Percentiles rank a stretch among this genome's conserved stretches.
Conservation (phyloP, 1,140 invertebrate genomes). For the Chlorops oryzae region DNA sequence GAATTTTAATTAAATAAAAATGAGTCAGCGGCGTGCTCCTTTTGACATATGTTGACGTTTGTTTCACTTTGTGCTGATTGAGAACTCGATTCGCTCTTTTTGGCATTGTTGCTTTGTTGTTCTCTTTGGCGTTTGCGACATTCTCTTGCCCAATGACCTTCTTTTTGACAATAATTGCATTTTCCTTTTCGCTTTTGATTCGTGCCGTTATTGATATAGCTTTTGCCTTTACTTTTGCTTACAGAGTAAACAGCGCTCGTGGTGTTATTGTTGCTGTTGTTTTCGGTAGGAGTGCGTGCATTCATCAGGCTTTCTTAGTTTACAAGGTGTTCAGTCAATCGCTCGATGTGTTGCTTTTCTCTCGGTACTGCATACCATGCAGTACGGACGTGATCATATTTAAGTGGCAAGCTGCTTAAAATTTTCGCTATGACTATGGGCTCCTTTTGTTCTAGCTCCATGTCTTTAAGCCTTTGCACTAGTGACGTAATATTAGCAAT, state of each 20-base stretch:
- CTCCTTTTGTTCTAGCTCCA: constrained; percentile 9
- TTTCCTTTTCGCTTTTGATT: neutral
- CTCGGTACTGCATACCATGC: constrained; percentile 8
- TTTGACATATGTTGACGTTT: neutral
- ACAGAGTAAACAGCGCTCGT: too few species aligned
- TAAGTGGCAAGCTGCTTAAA: constrained; percentile 4
- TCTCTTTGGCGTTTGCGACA: too few species aligned
- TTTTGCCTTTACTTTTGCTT: too few species aligned
- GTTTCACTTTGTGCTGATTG: neutral
- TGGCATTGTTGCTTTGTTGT: neutral
- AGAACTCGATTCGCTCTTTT: neutral
- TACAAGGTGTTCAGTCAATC: constrained; percentile 11
- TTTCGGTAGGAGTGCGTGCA: too few species aligned
- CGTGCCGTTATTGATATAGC: neutral
- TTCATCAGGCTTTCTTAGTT: too few species aligned
- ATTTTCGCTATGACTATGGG: constrained; percentile 9
- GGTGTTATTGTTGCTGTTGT: too few species aligned
- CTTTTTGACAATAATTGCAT: constrained; percentile 7
- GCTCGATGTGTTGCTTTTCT: constrained; percentile 8
- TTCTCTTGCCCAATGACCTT: constrained; percentile 6
- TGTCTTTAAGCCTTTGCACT: constrained; percentile 5
- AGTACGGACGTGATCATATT: constrained; percentile 9
- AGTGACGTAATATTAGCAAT: constrained; percentile 3
- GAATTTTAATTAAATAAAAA: neutral
- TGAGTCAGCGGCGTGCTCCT: neutral